A percentile compares a stretch with the other conserved stretches of the same genome.
Evolutionary conservation across 2,888 invertebrate genomes (phyloP).

Genomic region (Meteorus cinctellus): DNA sequence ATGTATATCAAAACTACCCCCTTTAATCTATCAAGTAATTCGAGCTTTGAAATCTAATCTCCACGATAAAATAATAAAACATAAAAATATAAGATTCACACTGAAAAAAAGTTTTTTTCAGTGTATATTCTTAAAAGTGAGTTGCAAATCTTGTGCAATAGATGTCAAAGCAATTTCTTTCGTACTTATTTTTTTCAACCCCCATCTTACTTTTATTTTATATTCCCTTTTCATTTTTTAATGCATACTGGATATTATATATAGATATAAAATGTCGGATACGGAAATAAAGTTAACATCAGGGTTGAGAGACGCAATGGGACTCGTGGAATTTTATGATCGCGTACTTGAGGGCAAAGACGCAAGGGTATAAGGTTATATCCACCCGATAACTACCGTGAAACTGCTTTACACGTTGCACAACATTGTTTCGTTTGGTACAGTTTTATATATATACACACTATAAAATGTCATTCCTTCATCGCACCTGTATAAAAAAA

Average conservation of each 20-base stretch:
- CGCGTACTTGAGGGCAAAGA: conserved; percentile 2
- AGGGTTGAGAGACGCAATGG: background rate
- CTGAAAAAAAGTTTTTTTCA: no score
- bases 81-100: no score
- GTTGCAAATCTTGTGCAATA: conserved; percentile 25
- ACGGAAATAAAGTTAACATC: conserved; percentile 12
- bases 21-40: no score
- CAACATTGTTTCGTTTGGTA: conserved; percentile 43
- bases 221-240: background rate
- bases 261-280: conserved; percentile 9
- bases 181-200: background rate
- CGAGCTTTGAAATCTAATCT: no score
- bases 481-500: conserved; percentile 18
- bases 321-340: conserved; percentile 46
- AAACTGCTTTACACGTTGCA: conserved; percentile 47
- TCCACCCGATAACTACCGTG: conserved; percentile 46
- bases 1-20: background rate
- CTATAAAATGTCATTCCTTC: conserved; percentile 44
- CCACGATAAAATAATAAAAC: no score
- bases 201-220: background rate
- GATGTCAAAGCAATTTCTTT: background rate
- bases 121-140: conserved; percentile 1
- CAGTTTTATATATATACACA: conserved; percentile 25
- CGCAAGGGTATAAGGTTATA: conserved; percentile 38
- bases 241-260: background rate